Conservation (phyloP, 2,113 vertebrate genomes). For the Eptesicus fuscus region DNA sequence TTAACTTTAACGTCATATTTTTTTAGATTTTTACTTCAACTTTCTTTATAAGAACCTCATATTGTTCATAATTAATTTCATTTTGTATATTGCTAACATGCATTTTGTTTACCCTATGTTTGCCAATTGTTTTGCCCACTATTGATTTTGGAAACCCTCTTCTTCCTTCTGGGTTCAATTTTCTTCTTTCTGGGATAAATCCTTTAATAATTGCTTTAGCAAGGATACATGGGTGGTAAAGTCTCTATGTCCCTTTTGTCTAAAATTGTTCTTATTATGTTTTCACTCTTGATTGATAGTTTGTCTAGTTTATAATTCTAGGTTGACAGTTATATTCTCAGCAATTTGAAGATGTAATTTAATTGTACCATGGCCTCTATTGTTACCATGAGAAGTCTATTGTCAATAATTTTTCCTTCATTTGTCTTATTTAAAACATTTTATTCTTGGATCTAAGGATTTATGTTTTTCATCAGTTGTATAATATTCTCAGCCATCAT, state of each 20-base stretch:
- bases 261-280: slow-evolving; percentile 18
- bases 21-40: slow-evolving; percentile 17
- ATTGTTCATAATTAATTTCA: slow-evolving; percentile 27
- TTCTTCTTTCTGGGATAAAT: slow-evolving; percentile 50
- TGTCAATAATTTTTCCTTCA: not conserved
- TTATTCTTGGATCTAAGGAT: not conserved
- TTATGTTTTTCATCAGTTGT: slow-evolving; percentile 6
- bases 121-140: slow-evolving; percentile 27
- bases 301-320: slow-evolving; percentile 37
- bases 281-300: slow-evolving; percentile 22
- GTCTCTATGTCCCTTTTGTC: not conserved
- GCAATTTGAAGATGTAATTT: not conserved
- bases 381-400: slow-evolving; percentile 13
- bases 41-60: not conserved
- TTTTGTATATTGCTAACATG: slow-evolving; percentile 31
- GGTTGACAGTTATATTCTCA: slow-evolving; percentile 27
- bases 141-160: slow-evolving; percentile 43
- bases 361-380: not conserved
- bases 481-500: not conserved
- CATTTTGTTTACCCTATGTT: slow-evolving; percentile 35
- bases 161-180: slow-evolving; percentile 49
- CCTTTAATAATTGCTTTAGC: slow-evolving; percentile 19
- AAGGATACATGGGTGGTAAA: slow-evolving; percentile 3
- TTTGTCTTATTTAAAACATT: slow-evolving; percentile 37
- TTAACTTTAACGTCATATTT: not conserved